phyloP scores from a whole-genome alignment of 2,888 invertebrate genomes.

The Ornithoptera alexandrae region DNA sequence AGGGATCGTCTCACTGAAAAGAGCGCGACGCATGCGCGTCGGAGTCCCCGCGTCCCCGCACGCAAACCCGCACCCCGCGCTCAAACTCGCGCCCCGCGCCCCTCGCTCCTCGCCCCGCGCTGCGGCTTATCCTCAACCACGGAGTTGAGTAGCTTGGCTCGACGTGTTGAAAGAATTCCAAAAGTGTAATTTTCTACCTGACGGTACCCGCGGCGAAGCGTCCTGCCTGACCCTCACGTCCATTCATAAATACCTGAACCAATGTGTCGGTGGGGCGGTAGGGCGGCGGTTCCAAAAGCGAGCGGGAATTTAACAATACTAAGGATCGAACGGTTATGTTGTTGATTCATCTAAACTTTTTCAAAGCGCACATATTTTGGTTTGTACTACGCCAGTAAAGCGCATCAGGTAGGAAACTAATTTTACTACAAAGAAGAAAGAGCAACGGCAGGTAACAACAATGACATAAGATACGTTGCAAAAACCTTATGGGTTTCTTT shows the following conservation, averaged over 20 bases:
- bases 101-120: conserved; percentile 70
- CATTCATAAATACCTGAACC: conserved; percentile 78
- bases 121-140: conserved; percentile 74
- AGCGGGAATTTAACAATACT: conserved; percentile 44
- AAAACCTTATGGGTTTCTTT: conserved; percentile 55
- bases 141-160: conserved; percentile 70
- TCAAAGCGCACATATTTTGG: conserved; percentile 62
- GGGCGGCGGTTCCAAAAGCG: conserved; percentile 52
- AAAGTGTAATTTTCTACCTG: conserved; percentile 79
- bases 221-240: conserved; percentile 72
- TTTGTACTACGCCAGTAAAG: conserved; percentile 57
- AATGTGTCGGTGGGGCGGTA: conserved; percentile 41
- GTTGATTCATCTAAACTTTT: conserved; percentile 56
- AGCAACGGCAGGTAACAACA: conserved; percentile 61
- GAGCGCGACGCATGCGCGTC: conserved; percentile 74
- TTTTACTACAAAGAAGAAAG: conserved; percentile 53
- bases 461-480: conserved; percentile 69
- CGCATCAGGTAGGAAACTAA: conserved; percentile 69
- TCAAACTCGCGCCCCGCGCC: conserved; percentile 57
- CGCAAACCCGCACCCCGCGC: conserved; percentile 44
- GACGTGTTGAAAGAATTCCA: conserved; percentile 75
- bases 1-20: conserved; percentile 67
- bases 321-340: conserved; percentile 39
- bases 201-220: conserved; percentile 65
- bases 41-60: conserved; percentile 62